Conservation (phyloP, 1,140 invertebrate genomes). For the Mercenaria mercenaria region DNA sequence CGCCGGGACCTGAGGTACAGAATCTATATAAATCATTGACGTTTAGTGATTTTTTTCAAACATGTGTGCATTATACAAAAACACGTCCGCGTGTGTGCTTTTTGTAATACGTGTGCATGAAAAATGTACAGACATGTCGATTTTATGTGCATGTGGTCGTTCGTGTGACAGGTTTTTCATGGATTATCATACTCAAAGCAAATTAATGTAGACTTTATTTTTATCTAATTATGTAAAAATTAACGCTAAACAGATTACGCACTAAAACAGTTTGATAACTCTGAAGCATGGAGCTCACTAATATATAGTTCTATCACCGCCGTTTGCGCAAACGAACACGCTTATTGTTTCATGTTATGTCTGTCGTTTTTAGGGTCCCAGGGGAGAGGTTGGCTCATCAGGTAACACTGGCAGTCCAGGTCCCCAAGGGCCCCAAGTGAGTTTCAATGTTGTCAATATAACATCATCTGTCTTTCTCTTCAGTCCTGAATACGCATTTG, state of each 20-base stretch:
- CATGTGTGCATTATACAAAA: conserved; percentile 57
- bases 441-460: conserved; percentile 33
- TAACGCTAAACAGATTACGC: no score
- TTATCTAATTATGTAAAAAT: not conserved
- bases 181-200: no score
- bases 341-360: not conserved
- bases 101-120: not conserved
- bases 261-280: no score
- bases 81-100: not conserved
- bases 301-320: not conserved
- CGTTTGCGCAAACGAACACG: not conserved
- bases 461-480: no score
- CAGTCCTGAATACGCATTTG: no score
- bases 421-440: conserved; percentile 64
- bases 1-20: conserved; percentile 65
- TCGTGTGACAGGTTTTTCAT: no score
- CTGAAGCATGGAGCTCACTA: not conserved
- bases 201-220: no score
- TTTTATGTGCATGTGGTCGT: not conserved
- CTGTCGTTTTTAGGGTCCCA: conserved; percentile 53
- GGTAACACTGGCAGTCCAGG: conserved; percentile 68
- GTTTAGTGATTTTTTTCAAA: not conserved
- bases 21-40: not conserved
- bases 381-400: conserved; percentile 50
- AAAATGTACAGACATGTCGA: not conserved